Evolutionary conservation across 2,888 invertebrate genomes (phyloP), one percentile per base, ranked within the genome.

Genomic region (Willowsia nigromaculata): DNA sequence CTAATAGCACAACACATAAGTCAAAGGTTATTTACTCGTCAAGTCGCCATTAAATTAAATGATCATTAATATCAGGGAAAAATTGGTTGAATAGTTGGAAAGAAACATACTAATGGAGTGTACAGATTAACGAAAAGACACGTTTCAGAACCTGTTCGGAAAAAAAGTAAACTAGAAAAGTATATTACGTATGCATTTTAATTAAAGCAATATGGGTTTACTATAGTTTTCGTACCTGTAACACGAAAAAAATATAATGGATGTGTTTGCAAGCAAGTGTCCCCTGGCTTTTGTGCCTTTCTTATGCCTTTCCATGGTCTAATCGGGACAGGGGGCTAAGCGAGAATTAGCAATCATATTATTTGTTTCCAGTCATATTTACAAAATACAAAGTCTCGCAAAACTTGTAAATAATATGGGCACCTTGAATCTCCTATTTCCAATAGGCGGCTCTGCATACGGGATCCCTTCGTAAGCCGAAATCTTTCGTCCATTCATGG

Each of bases 381-480:
- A 37, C 37, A 37, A 37, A 37, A 4, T 37, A 4, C 37, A 9
- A 37, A 81, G 53, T 56, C n/a, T n/a, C n/a, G 56, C 25, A 56
- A 2, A 59, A 27, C 5, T 59, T 1, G 13, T 9, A 3, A 9
- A 43, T 43, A 6, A 43, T 13, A 47, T 65, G n/a, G n/a, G n/a
- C n/a, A 92, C 92, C 88, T 88, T 89, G 68, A 92, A 92, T 27
- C 92, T 78, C 3, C 33, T n/a, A 6, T 80, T 68, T 18, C 90
- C 91, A 6, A 90, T 25, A 0, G 92, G 91, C 0, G 91, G 82
- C 47, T 92, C 90, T 9, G 89, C 92, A 68, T 89, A 92, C 0
- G 90, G 91, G 37, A 92, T 91, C 2, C 92, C 92, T 56, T 90
- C 88, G 40, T 90, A 92, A 15, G 92, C 90, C 13, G 81, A 50